Base-by-base conservation (phyloP, 2,113 vertebrate species). In the Malurus elegans region DNA sequence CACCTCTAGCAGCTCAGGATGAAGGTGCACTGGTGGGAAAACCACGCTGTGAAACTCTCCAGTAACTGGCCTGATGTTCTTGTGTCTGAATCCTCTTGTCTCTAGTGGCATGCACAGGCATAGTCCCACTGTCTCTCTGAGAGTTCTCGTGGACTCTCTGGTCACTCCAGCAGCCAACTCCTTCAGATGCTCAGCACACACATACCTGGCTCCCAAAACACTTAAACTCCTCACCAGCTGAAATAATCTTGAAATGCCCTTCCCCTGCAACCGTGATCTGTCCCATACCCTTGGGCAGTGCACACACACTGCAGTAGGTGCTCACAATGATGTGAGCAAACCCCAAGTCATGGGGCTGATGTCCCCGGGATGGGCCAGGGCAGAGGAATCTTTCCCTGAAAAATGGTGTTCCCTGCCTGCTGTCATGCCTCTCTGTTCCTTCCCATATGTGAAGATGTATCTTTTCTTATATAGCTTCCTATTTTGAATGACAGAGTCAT, bases 401-500 rank as follows among this genome's bases (percentile, higher is more conserved):
- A 29, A 38, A 1, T 8, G 31, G n/a, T 11, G 18, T 3, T 61
- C 12, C 36, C 26, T 9, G 19, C 10, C 18, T 34, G 34, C 24
- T 2, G 0, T 53, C 23, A 62, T 1, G 0, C 4, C 11, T 48
- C 48, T 47, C 26, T 53, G 11, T 18, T 72, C 44, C 56, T 65
- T 45, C 31, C 21, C 0, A 0, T 9, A 28, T 0, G 0, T 44
- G 20, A 45, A 60, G 12, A 51, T 7, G 14, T 19, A 8, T 14
- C 18, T 57, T 66, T 47, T 48, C 36, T 12, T 38, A 26, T 20
- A 2, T 3, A 58, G 38, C 20, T 67, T 32, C 12, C 2, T 21
- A 21, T 57, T 71, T 38, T 34, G 13, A 71, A 82, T 61, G 29
- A 25, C 53, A n/a, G 18, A 76, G 10, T n/a, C 5, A 36, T 31